Evolutionary conservation across 1,140 invertebrate genomes (phyloP), one percentile per base, ranked within the genome.

Genomic region (Hypsibius dujardini): DNA sequence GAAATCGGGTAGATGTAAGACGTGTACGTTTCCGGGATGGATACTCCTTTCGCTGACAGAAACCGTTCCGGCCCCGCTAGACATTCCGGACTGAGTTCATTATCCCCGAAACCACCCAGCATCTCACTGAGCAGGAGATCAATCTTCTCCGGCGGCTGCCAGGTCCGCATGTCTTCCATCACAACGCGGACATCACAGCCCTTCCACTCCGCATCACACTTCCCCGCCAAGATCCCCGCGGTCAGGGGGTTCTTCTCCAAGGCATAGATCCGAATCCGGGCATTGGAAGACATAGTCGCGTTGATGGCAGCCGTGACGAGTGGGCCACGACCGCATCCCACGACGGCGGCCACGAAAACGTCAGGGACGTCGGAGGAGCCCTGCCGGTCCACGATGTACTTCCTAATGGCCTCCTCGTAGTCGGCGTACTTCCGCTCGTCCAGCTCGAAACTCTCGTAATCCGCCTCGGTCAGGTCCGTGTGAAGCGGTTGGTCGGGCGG

Each of bases 171-270:
- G 80, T 99, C 96, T 76, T 86, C 85, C 2, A 87, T 85, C 28
- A 95, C 84, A 2, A 96, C 84, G 12, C 45, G 12, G 3, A 67
- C 42, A 3, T 67, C 62, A 7, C 12, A 12, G 12, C 62, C 62
- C 42, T 42, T 3, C 62, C 42, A 42, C 12, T 15, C 7, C 12
- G 12, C 45, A 12, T 12, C 42, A 12, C 12, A 12, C 3, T 42
- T 12, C 45, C 45, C 62, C 42, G 12, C 3, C 3, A 67, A 42
- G 3, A 42, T 42, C 42, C 12, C 86, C 71, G 96, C 84, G 59
- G 95, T 95, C 84, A 92, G 95, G 0, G 90, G 88, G 84, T 99
- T 99, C 79, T 99, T 99, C 79, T 99, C 96, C 1, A 99, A 88
- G 40, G 92, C 93, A 80, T 92, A 94, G n/a, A 94, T 80, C 78